These are phyloP conservation scores for Cyprinodon diabolis DNA, from an alignment of 2,797 vertebrate species.

Conservation along the genomic window DNA sequence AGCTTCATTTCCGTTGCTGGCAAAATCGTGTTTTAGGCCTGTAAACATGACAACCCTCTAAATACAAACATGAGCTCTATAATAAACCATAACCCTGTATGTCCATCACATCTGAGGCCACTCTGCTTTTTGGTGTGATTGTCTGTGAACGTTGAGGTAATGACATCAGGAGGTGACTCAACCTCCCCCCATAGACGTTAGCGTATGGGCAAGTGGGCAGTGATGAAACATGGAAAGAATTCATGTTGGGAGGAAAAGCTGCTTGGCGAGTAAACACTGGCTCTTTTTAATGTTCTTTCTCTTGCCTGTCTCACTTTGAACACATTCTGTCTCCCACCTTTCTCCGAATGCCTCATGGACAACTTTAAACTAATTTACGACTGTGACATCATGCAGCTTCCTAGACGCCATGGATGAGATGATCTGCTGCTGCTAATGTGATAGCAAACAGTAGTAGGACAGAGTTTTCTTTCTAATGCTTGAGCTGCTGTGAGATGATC, in stretches of 20 bases:
- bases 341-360: constrained; percentile 57
- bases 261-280: constrained; percentile 71
- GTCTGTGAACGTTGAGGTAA: constrained; percentile 71
- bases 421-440: constrained; percentile 37
- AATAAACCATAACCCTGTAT: constrained; percentile 1
- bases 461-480: constrained; percentile 36
- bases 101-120: constrained; percentile 33
- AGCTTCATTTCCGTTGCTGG: constrained; percentile 36
- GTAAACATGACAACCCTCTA: constrained; percentile 10
- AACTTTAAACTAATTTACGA: constrained; percentile 60
- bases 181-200: constrained; percentile 53
- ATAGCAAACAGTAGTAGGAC: constrained; percentile 48
- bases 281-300: constrained; percentile 52
- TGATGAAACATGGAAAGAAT: constrained; percentile 83
- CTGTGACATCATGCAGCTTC: constrained; percentile 70
- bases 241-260: constrained; percentile 75
- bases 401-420: constrained; percentile 37
- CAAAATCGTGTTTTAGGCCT: constrained; percentile 17
- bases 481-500: constrained; percentile 24
- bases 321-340: constrained; percentile 37
- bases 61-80: neutral
- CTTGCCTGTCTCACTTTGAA: constrained; percentile 27
- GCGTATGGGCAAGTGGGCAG: constrained; percentile 65
- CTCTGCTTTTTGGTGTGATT: constrained; percentile 59
- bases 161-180: constrained; percentile 75